Evolutionary conservation across 2,113 vertebrate genomes (phyloP).

Genomic region (Lipotes vexillifer): DNA sequence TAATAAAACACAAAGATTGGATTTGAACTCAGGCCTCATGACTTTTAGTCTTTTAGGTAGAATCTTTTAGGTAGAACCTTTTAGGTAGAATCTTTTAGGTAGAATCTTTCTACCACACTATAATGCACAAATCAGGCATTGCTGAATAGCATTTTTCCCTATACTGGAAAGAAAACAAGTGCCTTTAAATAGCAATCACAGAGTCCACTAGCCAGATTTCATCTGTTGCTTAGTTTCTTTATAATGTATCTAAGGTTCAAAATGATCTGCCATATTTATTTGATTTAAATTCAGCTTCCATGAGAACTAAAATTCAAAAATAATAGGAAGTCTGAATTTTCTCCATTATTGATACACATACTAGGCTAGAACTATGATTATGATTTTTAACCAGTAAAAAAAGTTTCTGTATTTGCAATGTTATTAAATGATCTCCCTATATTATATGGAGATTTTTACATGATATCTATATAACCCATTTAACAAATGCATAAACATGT

Average conservation of each 20-base stretch:
- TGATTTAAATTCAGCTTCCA: slow-evolving; percentile 1
- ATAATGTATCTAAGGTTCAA: slow-evolving; percentile 51
- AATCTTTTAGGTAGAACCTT: no score
- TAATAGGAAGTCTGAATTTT: background rate
- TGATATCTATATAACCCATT: background rate
- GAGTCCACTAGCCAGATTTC: slow-evolving; percentile 26
- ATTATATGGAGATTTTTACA: background rate
- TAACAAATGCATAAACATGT: background rate
- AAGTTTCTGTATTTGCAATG: background rate
- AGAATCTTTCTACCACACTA: background rate
- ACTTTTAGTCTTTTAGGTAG: background rate
- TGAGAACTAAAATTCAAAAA: background rate
- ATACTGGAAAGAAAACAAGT: background rate
- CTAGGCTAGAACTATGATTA: background rate
- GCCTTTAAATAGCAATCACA: background rate
- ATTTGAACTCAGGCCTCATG: background rate
- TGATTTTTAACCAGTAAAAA: slow-evolving; percentile 4
- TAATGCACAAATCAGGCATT: background rate
- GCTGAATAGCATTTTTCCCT: background rate
- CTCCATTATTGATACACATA: background rate
- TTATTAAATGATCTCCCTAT: background rate
- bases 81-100: background rate
- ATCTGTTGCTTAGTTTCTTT: slow-evolving; percentile 15
- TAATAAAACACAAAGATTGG: background rate
- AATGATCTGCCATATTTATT: slow-evolving; percentile 28